Evolutionary conservation across 2,797 vertebrate species (phyloP).

Genomic region (Enteromius viviparus): DNA sequence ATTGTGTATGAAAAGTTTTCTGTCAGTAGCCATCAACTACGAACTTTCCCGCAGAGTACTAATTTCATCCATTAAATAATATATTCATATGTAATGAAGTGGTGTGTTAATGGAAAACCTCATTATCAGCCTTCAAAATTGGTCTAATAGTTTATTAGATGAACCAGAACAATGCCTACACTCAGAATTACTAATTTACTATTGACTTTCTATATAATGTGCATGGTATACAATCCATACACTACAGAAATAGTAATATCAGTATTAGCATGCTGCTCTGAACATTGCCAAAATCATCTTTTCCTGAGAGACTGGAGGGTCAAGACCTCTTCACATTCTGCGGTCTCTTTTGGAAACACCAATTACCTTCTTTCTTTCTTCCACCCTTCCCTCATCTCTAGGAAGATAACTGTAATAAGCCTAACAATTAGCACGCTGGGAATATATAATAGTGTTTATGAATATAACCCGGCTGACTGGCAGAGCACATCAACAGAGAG

Average conservation of each 20-base stretch:
- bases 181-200: background rate
- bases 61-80: slow-evolving; percentile 7
- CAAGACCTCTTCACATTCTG: slow-evolving; percentile 17
- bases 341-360: background rate
- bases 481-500: slow-evolving; percentile 32
- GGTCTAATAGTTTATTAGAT: background rate
- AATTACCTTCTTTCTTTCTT: slow-evolving; percentile 17
- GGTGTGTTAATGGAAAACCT: background rate
- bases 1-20: background rate
- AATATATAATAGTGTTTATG: slow-evolving; percentile 38
- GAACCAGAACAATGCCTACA: background rate
- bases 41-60: background rate
- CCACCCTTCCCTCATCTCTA: background rate
- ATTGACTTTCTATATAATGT: background rate
- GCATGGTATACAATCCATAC: background rate
- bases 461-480: slow-evolving; percentile 41
- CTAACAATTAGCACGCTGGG: background rate
- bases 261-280: background rate
- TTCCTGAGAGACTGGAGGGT: slow-evolving; percentile 2
- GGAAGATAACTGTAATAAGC: slow-evolving; percentile 33
- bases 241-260: background rate
- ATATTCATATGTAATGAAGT: slow-evolving; percentile 7
- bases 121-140: slow-evolving; percentile 10
- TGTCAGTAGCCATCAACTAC: background rate
- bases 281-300: background rate